Evolutionary conservation across 2,797 vertebrate species (phyloP).

Genomic region (Sebastes oblongus): DNA sequence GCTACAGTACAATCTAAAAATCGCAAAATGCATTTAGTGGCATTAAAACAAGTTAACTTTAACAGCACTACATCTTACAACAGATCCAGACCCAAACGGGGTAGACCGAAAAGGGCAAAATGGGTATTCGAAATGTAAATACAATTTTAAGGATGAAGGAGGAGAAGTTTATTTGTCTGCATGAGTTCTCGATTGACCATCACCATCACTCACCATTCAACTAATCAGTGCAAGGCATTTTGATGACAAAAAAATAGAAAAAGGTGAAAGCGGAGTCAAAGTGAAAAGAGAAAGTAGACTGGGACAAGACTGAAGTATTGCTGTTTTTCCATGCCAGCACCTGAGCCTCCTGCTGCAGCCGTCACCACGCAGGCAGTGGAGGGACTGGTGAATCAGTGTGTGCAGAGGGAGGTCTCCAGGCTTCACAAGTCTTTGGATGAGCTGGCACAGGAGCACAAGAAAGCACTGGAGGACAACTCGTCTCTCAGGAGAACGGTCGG

Average conservation of each 20-base stretch:
- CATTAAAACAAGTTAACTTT: too few relatives aligned
- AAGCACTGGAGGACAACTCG: not conserved
- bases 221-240: not conserved
- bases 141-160: not conserved
- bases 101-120: not conserved
- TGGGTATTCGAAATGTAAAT: not conserved
- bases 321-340: constrained; percentile 23
- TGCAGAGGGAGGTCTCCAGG: not conserved
- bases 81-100: not conserved
- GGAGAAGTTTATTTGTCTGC: not conserved
- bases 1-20: too few relatives aligned
- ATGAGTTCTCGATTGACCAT: not conserved
- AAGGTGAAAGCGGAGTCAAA: not conserved
- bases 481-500: not conserved
- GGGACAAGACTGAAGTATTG: constrained; percentile 3
- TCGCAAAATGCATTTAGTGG: too few relatives aligned
- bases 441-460: constrained; percentile 1
- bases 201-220: not conserved
- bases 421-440: constrained; percentile 14
- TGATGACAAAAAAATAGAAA: not conserved
- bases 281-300: not conserved
- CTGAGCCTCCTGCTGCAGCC: constrained; percentile 1
- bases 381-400: not conserved
- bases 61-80: too few relatives aligned
- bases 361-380: not conserved